These are phyloP conservation scores for Liposcelis brunnea DNA, from an alignment of 2,888 invertebrate species.

Conservation along the genomic window DNA sequence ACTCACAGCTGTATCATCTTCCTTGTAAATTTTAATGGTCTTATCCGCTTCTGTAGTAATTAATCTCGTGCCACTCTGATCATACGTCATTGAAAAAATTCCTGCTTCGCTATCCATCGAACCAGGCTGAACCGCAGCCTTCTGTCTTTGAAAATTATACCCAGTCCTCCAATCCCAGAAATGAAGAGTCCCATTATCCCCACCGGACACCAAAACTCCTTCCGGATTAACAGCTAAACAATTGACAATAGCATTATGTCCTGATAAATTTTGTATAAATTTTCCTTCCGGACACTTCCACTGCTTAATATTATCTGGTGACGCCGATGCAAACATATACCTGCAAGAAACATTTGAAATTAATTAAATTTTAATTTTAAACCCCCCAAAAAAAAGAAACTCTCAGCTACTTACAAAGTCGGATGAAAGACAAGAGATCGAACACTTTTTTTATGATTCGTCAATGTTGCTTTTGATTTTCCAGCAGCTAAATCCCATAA, in stretches of 20 bases:
- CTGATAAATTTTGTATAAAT: conserved; percentile 90
- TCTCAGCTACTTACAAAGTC: conserved; percentile 32
- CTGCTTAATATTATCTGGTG: conserved; percentile 97
- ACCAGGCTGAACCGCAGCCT: conserved; percentile 92
- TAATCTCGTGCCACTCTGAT: conserved; percentile 83
- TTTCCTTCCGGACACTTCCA: conserved; percentile 98
- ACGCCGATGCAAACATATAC: conserved; percentile 93
- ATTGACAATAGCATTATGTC: conserved; percentile 95
- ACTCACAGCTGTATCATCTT: conserved; percentile 72
- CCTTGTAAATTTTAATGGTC: conserved; percentile 96
- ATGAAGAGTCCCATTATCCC: conserved; percentile 93
- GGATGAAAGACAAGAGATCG: conserved; percentile 63
- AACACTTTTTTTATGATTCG: conserved; percentile 96
- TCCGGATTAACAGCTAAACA: conserved; percentile 89
- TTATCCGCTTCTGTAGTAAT: conserved; percentile 98
- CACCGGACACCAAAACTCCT: conserved; percentile 92
- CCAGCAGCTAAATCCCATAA: conserved; percentile 97
- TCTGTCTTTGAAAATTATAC: conserved; percentile 90
- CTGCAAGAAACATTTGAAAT: conserved; percentile 22
- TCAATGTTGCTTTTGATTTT: conserved; percentile 80
- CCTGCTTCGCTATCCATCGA: conserved; percentile 99
- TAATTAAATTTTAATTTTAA: not conserved
- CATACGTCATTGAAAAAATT: conserved; percentile 89
- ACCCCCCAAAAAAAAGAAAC: not conserved
- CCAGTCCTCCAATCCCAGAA: conserved; percentile 99